Evolutionary conservation across 53 echinoderm and acorn worm species (phyloP), one percentile per base, ranked within the genome.

Genomic region (Crossaster papposus): DNA sequence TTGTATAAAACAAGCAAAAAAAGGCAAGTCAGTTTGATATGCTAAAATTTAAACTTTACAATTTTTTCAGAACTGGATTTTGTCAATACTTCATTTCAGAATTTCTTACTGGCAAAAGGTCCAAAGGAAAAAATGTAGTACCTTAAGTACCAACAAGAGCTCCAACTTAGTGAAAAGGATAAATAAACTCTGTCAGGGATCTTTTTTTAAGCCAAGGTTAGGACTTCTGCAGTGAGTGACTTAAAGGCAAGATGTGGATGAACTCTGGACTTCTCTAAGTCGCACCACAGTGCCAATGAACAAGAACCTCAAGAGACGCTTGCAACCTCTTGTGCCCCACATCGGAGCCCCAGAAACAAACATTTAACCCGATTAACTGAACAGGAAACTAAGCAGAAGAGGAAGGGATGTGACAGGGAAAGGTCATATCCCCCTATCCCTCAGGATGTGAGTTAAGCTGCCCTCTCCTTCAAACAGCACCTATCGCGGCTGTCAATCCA

Each of bases 391-490:
- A 82, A 24, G 14, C n/a, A 26, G 33, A 77, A 22, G 75, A 77
- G 34, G 54, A 52, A 8, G 77, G 63, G 76, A 87, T 35, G 76
- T 55, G 75, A 36, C 28, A 54, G 23, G 77, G 14, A 87, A 87
- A 87, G 87, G 87, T 87, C 77, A 87, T 34, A 87, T 87, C 76
- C 77, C 30, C 13, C 24, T 18, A 80, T 80, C 80, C 31, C 0
- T 54, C 74, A 74, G 36, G 74, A 36, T 14, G 22, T 35, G n/a
- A 26, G 33, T 32, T 22, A 35, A 36, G 34, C 14, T 32, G 1
- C 75, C 35, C 75, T 74, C 34, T 74, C 75, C 75, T 35, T 36
- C 14, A 11, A 17, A 36, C 35, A 74, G 75, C 75, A 74, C 68
- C 68, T 68, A 68, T 10, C 11, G 58, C 17, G 3, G n/a, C 62